phyloP scores from a whole-genome alignment of 2,797 vertebrate species.

The Phalloptychus januarius region DNA sequence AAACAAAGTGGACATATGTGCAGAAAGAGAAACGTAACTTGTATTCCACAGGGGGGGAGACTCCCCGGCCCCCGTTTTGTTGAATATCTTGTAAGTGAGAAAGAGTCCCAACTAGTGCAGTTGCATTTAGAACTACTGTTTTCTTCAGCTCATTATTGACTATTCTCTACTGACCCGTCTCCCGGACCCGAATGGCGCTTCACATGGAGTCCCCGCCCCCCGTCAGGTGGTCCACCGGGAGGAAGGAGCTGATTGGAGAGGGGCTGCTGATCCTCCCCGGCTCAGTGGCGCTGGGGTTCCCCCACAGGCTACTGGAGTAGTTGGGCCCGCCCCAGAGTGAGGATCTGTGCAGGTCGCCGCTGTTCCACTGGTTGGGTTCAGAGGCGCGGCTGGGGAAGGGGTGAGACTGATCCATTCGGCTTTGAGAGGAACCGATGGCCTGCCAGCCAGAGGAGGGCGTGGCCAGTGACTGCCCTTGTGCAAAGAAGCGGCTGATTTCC shows the following conservation, averaged over 20 bases:
- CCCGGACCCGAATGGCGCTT: slow-evolving; percentile 63
- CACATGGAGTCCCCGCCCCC: slow-evolving; percentile 95
- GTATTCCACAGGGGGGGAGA: slow-evolving; percentile 92
- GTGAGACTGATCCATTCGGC: slow-evolving; percentile 92
- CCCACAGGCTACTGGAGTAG: slow-evolving; percentile 99
- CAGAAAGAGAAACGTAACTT: slow-evolving; percentile 92
- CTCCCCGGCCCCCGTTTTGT: slow-evolving; percentile 73
- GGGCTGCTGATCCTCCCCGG: slow-evolving; percentile 90
- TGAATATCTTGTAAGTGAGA: slow-evolving; percentile 87
- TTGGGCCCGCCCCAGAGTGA: slow-evolving; percentile 95
- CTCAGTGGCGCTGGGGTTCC: slow-evolving; percentile 87
- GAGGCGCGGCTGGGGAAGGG: slow-evolving; percentile 89
- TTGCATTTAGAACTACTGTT: slow-evolving; percentile 75
- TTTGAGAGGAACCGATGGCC: slow-evolving; percentile 91
- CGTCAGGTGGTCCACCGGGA: slow-evolving; percentile 96
- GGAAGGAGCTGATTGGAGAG: slow-evolving; percentile 94
- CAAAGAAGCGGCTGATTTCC: slow-evolving; percentile 99
- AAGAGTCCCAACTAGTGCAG: slow-evolving; percentile 93
- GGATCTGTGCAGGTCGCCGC: slow-evolving; percentile 93
- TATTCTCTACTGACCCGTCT: slow-evolving; percentile 73
- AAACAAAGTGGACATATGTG: slow-evolving; percentile 99
- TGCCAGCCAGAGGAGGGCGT: slow-evolving; percentile 94
- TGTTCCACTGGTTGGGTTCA: slow-evolving; percentile 95
- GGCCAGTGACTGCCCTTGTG: slow-evolving; percentile 99
- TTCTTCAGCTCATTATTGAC: slow-evolving; percentile 77